Base-by-base conservation (phyloP, 2,888 invertebrate species). In the Teinopalpus imperialis region DNA sequence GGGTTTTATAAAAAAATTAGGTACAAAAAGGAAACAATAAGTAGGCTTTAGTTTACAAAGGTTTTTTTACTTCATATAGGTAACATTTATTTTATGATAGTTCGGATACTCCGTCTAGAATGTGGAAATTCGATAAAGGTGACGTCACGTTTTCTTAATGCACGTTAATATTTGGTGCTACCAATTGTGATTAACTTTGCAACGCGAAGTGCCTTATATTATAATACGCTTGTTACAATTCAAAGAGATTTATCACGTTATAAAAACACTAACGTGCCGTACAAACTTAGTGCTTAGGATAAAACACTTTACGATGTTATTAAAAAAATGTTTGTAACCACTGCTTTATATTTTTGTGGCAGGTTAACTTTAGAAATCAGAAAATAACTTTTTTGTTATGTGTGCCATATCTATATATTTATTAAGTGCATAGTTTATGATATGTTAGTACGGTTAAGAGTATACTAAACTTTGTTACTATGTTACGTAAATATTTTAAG, bases 91-190 rank as follows among this genome's bases (percentile, higher is more conserved):
- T n/a, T n/a, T n/a, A n/a, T n/a, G n/a, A n/a, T n/a, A n/a, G n/a
- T n/a, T n/a, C n/a, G n/a, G n/a, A n/a, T n/a, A n/a, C n/a, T n/a
- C n/a, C n/a, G n/a, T n/a, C n/a, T n/a, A n/a, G n/a, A n/a, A n/a
- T n/a, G n/a, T n/a, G n/a, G n/a, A n/a, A n/a, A n/a, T n/a, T n/a
- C n/a, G n/a, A n/a, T n/a, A n/a, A n/a, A n/a, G n/a, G n/a, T n/a
- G n/a, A n/a, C n/a, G n/a, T n/a, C n/a, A n/a, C n/a, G n/a, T n/a
- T n/a, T n/a, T n/a, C n/a, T n/a, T n/a, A n/a, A n/a, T 44, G 21
- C 32, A 23, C 4, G 16, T 32, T 49, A 41, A 35, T 39, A 41
- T 39, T 26, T 50, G 57, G 57, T 56, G 57, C 56, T 57, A 55
- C 34, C 43, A 14, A 31, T 43, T 50, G 40, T 50, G 43, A 50